Conservation (phyloP, 92 coral and sea anemone species). For the Galaxea fascicularis region DNA sequence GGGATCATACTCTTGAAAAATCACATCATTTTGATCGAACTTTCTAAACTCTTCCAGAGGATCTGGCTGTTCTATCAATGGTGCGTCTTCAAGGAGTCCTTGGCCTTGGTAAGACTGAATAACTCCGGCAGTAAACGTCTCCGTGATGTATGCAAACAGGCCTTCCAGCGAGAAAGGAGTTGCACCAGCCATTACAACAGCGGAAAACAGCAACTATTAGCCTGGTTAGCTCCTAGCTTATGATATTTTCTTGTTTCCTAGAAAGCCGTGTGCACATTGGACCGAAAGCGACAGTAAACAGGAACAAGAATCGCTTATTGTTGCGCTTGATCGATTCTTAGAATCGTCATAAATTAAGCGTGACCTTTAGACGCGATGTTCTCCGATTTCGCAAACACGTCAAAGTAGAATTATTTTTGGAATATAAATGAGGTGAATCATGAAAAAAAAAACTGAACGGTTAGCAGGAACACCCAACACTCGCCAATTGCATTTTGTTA, state of each 20-base stretch:
- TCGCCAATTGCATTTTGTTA: no score
- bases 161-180: conserved; percentile 23
- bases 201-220: background rate
- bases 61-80: background rate
- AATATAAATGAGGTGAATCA: no score
- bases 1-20: conserved; percentile 71
- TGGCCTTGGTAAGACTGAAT: conserved; percentile 12
- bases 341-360: background rate
- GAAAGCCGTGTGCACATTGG: background rate
- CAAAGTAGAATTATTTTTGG: no score
- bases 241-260: background rate
- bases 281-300: background rate
- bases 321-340: background rate
- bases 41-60: conserved; percentile 36
- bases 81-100: background rate
- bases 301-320: background rate
- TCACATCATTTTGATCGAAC: conserved; percentile 48
- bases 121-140: conserved; percentile 17
- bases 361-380: background rate
- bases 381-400: background rate
- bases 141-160: background rate
- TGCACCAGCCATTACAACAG: background rate
- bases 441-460: no score
- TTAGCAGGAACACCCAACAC: no score
- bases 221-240: background rate